Base-by-base conservation (phyloP, 2,113 vertebrate species). In the Syrmaticus mikado region DNA sequence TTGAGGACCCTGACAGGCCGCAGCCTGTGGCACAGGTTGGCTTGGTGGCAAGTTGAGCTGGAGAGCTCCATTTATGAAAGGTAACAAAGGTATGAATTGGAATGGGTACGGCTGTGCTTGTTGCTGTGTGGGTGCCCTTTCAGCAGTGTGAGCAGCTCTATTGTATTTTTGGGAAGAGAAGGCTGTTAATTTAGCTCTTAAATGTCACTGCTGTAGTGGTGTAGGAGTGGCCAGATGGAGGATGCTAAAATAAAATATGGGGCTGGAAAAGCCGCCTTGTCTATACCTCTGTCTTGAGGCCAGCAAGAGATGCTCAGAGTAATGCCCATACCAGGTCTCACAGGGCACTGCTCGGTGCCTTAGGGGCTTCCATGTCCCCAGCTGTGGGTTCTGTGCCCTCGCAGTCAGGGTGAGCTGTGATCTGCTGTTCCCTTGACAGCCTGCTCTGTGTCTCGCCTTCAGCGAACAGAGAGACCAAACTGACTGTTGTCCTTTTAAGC, bases 11-110 rank as follows among this genome's bases (percentile, higher is more conserved):
- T 5, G 10, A 3, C 2, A 45, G 60, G 28, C 58, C 75, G 4
- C 36, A 61, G 55, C 27, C 2, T 0, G 0, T 27, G 0, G 0
- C 11, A 16, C 3, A 3, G 45, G 6, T 40, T 0, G 0, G 5
- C 1, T 5, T 41, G 77, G 34, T 48, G 76, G 50, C 68, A 38
- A 16, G 18, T 32, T 14, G 22, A 83, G 41, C 60, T 52, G 75
- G 11, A 5, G n/a, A 90, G 40, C 48, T 64, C 32, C 0, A 0
- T 80, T 85, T 32, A 4, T 74, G 67, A n/a, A 43, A 38, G 52
- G 25, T 55, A 20, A 20, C 0, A 3, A 34, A 83, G 73, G 34
- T 0, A 0, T 67, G 70, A 78, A 18, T 21, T 40, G 53, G 38
- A 45, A 2, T 0, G 0, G 17, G 52, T 41, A 4, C 0, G 0